phyloP scores from a whole-genome alignment of 2,888 invertebrate genomes.

The Physocephala rufipes region DNA sequence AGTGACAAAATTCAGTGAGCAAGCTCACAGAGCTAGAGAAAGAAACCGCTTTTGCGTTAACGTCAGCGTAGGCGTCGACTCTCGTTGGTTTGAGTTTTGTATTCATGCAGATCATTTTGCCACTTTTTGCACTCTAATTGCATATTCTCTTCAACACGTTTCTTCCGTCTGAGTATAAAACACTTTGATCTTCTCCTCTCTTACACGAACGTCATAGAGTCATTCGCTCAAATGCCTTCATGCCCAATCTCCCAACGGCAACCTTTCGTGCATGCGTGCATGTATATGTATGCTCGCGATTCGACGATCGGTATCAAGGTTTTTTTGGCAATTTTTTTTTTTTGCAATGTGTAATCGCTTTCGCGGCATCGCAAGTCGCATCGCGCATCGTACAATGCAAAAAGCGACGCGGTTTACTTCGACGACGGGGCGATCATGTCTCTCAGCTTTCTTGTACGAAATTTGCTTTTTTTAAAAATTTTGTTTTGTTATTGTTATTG shows the following conservation, averaged over 20 bases:
- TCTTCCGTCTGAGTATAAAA: background rate
- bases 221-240: slow-evolving; percentile 1
- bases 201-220: slow-evolving; percentile 15
- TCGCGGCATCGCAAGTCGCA: slow-evolving; percentile 38
- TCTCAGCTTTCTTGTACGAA: slow-evolving; percentile 22
- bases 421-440: slow-evolving; percentile 24
- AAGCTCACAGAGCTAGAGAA: background rate
- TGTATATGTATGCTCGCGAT: slow-evolving; percentile 33
- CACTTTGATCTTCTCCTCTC: slow-evolving; percentile 5
- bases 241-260: slow-evolving; percentile 13
- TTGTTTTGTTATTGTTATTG: background rate
- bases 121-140: slow-evolving; percentile 19
- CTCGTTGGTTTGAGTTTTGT: too few species aligned
- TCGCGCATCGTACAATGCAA: slow-evolving; percentile 25
- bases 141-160: background rate
- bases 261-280: background rate
- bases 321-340: slow-evolving; percentile 64
- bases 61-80: slow-evolving; percentile 20
- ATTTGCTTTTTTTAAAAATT: slow-evolving; percentile 29
- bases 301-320: slow-evolving; percentile 62
- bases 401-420: background rate
- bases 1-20: background rate
- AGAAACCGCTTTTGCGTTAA: background rate
- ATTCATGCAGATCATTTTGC: slow-evolving; percentile 34
- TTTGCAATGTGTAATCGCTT: slow-evolving; percentile 59